Evolutionary conservation across 2,888 invertebrate species (phyloP).

Genomic region (Molanna angustata): DNA sequence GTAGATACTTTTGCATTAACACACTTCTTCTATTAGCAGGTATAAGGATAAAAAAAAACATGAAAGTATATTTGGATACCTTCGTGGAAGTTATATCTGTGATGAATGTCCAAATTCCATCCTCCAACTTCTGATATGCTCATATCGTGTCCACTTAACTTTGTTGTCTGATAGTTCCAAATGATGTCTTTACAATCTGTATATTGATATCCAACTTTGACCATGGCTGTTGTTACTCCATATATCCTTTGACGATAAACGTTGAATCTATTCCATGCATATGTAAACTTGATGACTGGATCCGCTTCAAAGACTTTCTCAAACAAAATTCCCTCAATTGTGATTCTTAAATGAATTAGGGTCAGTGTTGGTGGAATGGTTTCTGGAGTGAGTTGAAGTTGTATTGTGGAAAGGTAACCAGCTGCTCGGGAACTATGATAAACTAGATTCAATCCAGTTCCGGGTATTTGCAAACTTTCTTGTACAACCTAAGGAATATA

Average conservation of each 20-base stretch:
- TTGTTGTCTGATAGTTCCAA: slow-evolving; percentile 95
- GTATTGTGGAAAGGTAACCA: slow-evolving; percentile 90
- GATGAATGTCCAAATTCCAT: slow-evolving; percentile 98
- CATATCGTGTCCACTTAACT: slow-evolving; percentile 94
- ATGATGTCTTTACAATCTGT: slow-evolving; percentile 87
- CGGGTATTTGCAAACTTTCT: slow-evolving; percentile 91
- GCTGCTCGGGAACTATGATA: slow-evolving; percentile 95
- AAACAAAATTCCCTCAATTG: slow-evolving; percentile 91
- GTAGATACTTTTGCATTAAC: too few species aligned
- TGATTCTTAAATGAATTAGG: slow-evolving; percentile 88
- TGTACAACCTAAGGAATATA: slow-evolving; percentile 74
- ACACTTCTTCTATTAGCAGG: too few species aligned
- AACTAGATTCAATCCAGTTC: slow-evolving; percentile 91
- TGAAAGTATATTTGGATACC: too few species aligned
- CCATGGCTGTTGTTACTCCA: slow-evolving; percentile 91
- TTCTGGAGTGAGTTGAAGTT: slow-evolving; percentile 86
- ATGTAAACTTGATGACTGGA: slow-evolving; percentile 94
- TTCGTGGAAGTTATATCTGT: slow-evolving; percentile 97
- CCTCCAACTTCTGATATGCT: slow-evolving; percentile 95
- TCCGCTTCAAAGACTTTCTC: slow-evolving; percentile 95
- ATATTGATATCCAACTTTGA: slow-evolving; percentile 96
- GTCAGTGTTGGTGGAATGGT: slow-evolving; percentile 75
- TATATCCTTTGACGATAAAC: slow-evolving; percentile 96
- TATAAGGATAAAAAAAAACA: too few species aligned
- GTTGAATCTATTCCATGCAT: slow-evolving; percentile 95